phyloP scores from a whole-genome alignment of 2,797 vertebrate genomes.

The Lycodopsis pacificus region DNA sequence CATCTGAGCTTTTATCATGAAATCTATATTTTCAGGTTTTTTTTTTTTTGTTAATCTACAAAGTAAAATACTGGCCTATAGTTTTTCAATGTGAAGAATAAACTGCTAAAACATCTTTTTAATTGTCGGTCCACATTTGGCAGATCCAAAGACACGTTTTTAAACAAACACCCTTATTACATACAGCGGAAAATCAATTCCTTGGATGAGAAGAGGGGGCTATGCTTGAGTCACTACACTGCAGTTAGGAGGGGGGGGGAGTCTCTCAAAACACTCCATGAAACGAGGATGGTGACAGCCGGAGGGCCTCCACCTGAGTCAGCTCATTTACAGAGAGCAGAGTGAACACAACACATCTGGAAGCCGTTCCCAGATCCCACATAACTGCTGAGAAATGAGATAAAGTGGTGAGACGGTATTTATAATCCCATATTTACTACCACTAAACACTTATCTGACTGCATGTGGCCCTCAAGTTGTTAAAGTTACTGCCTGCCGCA shows the following conservation, averaged over 20 bases:
- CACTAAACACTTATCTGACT: conserved; percentile 73
- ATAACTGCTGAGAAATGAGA: conserved; percentile 77
- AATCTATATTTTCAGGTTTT: neutral
- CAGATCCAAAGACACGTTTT: neutral
- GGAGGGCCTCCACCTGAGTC: conserved; percentile 73
- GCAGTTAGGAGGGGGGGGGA: neutral
- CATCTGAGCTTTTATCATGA: conserved; percentile 6
- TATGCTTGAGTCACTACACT: neutral
- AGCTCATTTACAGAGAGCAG: conserved; percentile 67
- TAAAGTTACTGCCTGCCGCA: conserved; percentile 73
- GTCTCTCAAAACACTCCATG: conserved; percentile 17
- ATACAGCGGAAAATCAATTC: conserved; percentile 13
- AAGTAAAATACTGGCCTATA: neutral
- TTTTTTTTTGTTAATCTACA: neutral
- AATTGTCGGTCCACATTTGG: neutral
- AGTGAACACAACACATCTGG: conserved; percentile 76
- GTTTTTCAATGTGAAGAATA: neutral
- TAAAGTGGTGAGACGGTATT: conserved; percentile 75
- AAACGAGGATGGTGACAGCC: conserved; percentile 44
- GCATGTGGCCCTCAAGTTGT: conserved; percentile 71
- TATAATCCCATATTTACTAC: conserved; percentile 72
- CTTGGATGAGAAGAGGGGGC: conserved; percentile 48
- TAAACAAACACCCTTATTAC: neutral
- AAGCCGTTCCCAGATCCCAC: conserved; percentile 70
- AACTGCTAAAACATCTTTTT: neutral